phyloP scores from a whole-genome alignment of 2,888 invertebrate species.

The Drepanosiphum platanoidis region DNA sequence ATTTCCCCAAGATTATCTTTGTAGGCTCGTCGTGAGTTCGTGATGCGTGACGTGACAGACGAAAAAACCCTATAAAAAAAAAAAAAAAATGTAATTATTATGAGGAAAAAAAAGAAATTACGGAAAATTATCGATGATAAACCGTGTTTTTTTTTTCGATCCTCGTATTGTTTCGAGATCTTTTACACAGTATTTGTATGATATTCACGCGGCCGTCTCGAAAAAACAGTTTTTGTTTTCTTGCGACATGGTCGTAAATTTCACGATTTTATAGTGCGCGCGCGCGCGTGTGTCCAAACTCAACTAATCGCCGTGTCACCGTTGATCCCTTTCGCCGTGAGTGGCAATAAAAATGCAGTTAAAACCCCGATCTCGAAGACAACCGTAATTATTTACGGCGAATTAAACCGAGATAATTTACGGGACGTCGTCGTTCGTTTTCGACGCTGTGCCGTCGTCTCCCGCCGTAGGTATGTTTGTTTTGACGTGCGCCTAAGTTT shows the following conservation, averaged over 20 bases:
- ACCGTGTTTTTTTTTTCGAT: neutral
- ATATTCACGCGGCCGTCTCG: neutral
- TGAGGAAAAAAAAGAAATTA: neutral
- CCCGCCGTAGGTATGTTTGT: neutral
- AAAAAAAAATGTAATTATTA: neutral
- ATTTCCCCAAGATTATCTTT: neutral
- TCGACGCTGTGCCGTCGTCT: neutral
- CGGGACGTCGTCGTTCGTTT: conserved; percentile 14
- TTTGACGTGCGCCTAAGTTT: conserved; percentile 7
- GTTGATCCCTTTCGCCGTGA: conserved; percentile 52
- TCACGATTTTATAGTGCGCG: conserved; percentile 30
- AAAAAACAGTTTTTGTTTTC: conserved; percentile 35
- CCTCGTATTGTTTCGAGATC: neutral
- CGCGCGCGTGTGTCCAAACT: neutral
- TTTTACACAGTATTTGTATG: no score
- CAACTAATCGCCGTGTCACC: conserved; percentile 33
- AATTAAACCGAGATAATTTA: conserved; percentile 60
- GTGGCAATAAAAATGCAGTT: conserved; percentile 56
- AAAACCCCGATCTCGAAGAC: conserved; percentile 35
- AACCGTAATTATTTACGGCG: conserved; percentile 59
- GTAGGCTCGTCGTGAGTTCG: no score
- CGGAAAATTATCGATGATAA: neutral
- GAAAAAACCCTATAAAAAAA: neutral
- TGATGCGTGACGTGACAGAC: neutral
- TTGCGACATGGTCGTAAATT: conserved; percentile 41